These are phyloP conservation scores for Torymus aiolomorphi DNA, from an alignment of 2,888 invertebrate species.

Conservation along the genomic window DNA sequence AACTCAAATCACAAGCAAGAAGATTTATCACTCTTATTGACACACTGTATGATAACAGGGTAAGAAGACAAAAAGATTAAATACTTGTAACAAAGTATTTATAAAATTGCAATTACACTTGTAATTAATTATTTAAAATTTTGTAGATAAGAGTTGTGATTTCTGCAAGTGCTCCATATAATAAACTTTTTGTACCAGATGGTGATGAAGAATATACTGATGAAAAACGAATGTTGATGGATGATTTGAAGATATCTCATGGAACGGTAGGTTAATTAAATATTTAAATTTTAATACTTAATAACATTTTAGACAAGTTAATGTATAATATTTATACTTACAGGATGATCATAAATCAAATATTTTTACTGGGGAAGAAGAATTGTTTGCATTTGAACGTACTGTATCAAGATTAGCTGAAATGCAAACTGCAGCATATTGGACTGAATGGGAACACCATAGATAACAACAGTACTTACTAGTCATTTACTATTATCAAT, in stretches of 20 bases:
- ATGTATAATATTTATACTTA: conserved; percentile 33
- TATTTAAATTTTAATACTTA: conserved; percentile 22
- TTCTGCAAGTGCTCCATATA: conserved; percentile 87
- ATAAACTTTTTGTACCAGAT: conserved; percentile 83
- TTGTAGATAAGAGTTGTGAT: conserved; percentile 86
- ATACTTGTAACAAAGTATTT: conserved; percentile 13
- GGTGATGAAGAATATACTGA: conserved; percentile 80
- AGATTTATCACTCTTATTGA: conserved; percentile 98
- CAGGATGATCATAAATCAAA: conserved; percentile 88
- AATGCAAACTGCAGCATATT: conserved; percentile 97
- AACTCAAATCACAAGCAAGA: conserved; percentile 89
- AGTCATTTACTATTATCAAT: conserved; percentile 58
- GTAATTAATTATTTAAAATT: conserved; percentile 36
- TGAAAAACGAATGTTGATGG: conserved; percentile 92
- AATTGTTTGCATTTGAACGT: conserved; percentile 96
- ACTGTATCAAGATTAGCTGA: conserved; percentile 94
- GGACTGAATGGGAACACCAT: conserved; percentile 85
- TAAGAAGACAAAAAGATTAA: conserved; percentile 70
- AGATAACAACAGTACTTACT: conserved; percentile 63
- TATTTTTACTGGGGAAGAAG: conserved; percentile 98
- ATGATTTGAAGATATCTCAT: conserved; percentile 91
- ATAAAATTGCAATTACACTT: conserved; percentile 9
- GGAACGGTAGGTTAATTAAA: conserved; percentile 79
- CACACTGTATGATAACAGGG: conserved; percentile 95
- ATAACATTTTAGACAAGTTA: background rate